A percentile compares a stretch with the other conserved stretches of the same genome.
These are phyloP conservation scores for Cylloceria caligata DNA, from an alignment of 2,888 invertebrate species.

Conservation along the genomic window DNA sequence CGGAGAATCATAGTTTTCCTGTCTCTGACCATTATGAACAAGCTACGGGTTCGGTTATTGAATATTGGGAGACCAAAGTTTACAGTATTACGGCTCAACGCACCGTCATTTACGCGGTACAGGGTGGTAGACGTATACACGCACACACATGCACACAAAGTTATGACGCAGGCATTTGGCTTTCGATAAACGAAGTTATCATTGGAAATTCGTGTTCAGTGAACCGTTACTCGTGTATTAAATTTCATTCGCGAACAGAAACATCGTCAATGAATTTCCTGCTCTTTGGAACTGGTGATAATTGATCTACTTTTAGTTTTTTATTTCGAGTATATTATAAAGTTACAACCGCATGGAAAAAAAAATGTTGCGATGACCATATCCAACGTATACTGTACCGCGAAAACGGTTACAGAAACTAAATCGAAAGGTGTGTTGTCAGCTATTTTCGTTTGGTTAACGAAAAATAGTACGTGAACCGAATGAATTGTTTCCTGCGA, in stretches of 20 bases:
- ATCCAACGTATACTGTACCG: no score
- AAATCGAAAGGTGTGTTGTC: no score
- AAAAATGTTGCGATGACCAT: no score
- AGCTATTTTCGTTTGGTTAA: no score
- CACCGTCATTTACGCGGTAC: background rate
- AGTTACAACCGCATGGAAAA: no score
- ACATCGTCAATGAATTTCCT: no score
- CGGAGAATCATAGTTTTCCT: conserved; percentile 23
- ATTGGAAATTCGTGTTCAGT: conserved; percentile 1
- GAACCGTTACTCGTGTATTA: background rate
- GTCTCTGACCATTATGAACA: conserved; percentile 32
- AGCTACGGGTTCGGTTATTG: conserved; percentile 32
- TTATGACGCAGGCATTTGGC: background rate
- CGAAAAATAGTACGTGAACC: no score
- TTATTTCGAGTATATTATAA: background rate
- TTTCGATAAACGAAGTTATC: conserved; percentile 1
- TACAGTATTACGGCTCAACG: conserved; percentile 24
- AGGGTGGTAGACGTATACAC: background rate
- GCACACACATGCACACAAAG: background rate
- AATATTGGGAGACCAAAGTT: conserved; percentile 29
- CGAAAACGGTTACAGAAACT: no score
- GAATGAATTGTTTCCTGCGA: no score
- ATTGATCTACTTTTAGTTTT: background rate
- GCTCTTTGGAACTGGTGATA: no score
- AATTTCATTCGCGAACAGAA: no score